These are phyloP conservation scores for Clistopyga incitator DNA, from an alignment of 2,888 invertebrate species.

Conservation along the genomic window DNA sequence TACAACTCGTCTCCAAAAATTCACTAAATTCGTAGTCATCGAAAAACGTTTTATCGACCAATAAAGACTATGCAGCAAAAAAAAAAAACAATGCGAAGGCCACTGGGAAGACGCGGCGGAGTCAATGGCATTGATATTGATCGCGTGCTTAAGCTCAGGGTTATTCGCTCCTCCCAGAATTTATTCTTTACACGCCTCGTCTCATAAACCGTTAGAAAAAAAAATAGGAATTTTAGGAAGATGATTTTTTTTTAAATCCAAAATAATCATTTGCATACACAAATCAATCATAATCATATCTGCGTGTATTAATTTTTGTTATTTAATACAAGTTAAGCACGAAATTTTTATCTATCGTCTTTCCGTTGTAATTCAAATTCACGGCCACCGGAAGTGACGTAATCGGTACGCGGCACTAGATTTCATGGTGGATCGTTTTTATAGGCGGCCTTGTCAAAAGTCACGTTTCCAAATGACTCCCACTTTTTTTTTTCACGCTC, in stretches of 20 bases:
- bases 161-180: constrained; percentile 39
- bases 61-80: not conserved
- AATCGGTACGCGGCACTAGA: not conserved
- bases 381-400: not conserved
- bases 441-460: constrained; percentile 15
- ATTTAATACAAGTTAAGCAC: not conserved
- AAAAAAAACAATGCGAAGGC: not conserved
- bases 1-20: constrained; percentile 1
- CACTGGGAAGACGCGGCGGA: constrained; percentile 25
- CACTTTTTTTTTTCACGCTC: not conserved
- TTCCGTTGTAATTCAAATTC: constrained; percentile 9
- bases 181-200: constrained; percentile 21
- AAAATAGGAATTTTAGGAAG: not conserved
- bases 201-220: constrained; percentile 16
- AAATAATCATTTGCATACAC: not conserved
- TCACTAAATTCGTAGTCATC: not conserved
- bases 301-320: not conserved
- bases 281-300: not conserved
- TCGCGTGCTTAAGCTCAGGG: constrained; percentile 39
- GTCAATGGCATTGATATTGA: constrained; percentile 58
- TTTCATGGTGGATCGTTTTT: not conserved
- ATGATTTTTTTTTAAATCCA: not conserved
- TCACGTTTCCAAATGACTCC: constrained; percentile 4
- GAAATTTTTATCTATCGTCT: not conserved
- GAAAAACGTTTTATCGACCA: constrained; percentile 13